Evolutionary conservation across 2,113 vertebrate genomes (phyloP), one percentile per base, ranked within the genome.

Genomic region (Nettapus auritus): DNA sequence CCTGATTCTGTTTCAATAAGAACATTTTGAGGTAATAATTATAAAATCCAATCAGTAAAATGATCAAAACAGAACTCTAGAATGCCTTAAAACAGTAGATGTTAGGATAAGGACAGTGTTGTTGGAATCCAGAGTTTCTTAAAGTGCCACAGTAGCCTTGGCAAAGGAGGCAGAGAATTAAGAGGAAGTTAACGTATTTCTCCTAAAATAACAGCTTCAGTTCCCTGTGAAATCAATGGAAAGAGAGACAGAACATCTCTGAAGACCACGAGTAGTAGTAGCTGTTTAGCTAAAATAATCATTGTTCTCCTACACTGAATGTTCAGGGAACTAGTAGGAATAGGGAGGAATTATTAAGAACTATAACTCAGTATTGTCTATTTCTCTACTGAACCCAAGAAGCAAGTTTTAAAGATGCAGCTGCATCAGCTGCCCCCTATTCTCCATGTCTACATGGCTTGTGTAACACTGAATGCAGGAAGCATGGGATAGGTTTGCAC

Each of bases 11-110:
- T 70, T 63, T 86, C n/a, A 59, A 15, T 28, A 74, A 66, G 38
- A 33, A 57, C 0, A 25, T 77, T 93, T 74, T 78, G 31, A 88
- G 40, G 17, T 28, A 88, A 38, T 3, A 64, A 22, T 59, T 85
- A 59, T 34, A 68, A 91, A 85, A 68, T 46, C 2, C 8, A 59
- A 8, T 42, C 2, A 19, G 22, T 67, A 63, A 84, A 89, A 52
- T 57, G 1, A 68, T 48, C 14, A 69, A 60, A 90, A 53, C 3
- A 64, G 67, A 36, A 42, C 13, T 64, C 4, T 38, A 86, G 25
- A 64, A 80, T 26, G 1, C 4, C 19, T 33, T 42, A 36, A 85
- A 89, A 1, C 2, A 17, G 5, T 3, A 6, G 1, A 1, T 50
- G 36, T 71, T 15, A 3, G 2, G 66, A 69, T 48, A 69, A 73